A percentile compares a stretch with the other conserved stretches of the same genome.
Evolutionary conservation across 2,113 vertebrate species (phyloP).

Genomic region (Tonatia bakeri): DNA sequence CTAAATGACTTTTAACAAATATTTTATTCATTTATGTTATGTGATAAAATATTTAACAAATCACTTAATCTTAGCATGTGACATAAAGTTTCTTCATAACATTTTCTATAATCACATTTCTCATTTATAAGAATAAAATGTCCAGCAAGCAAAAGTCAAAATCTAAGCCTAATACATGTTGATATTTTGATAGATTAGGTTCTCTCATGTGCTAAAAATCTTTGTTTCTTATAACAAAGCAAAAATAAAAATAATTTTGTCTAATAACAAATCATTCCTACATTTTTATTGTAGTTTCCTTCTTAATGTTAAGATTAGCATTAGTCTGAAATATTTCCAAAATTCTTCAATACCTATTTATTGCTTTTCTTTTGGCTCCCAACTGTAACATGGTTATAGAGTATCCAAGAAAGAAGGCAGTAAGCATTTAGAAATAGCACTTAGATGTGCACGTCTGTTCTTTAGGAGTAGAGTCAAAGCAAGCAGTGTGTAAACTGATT

Average conservation of each 20-base stretch:
- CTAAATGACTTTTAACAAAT: slow-evolving; percentile 13
- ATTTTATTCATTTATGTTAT: neutral
- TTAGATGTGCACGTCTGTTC: neutral
- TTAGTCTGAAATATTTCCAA: neutral
- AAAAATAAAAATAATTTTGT: neutral
- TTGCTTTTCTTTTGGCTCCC: neutral
- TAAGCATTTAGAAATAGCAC: neutral
- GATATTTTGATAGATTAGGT: neutral
- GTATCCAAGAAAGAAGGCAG: neutral
- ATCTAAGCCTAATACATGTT: neutral
- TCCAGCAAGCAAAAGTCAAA: neutral
- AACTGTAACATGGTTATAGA: neutral
- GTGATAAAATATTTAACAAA: slow-evolving; percentile 21
- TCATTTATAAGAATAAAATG: neutral
- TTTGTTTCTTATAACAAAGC: neutral
- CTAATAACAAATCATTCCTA: neutral
- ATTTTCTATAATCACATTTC: neutral
- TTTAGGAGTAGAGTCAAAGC: neutral
- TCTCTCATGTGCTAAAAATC: neutral
- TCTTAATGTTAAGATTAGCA: neutral
- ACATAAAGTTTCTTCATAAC: neutral
- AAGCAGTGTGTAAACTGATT: neutral
- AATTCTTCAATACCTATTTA: neutral
- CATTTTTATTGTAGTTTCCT: neutral
- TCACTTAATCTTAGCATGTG: neutral